Conservation (phyloP, 1,140 invertebrate genomes). For the Cardiocondyla obscurior region DNA sequence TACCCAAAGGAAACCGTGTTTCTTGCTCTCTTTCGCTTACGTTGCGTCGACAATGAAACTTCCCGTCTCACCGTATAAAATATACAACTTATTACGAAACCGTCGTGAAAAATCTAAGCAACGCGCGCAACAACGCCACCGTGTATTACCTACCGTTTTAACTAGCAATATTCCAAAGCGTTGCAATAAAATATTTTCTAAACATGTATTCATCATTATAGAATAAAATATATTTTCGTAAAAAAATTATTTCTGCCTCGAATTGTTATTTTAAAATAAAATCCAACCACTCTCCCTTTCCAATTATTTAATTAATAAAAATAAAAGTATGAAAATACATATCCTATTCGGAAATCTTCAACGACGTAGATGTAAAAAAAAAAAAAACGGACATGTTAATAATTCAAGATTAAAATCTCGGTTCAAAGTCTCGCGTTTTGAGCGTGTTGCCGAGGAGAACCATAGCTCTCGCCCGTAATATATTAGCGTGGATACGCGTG, state of each 20-base stretch:
- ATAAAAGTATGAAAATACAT: not conserved
- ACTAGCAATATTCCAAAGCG: conserved; percentile 15
- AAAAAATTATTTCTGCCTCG: not conserved
- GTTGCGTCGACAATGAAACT: conserved; percentile 56
- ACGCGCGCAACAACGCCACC: conserved; percentile 40
- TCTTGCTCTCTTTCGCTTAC: conserved; percentile 50
- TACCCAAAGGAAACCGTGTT: conserved; percentile 64
- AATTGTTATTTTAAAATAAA: not conserved
- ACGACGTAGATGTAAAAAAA: not conserved
- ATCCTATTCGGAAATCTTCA: not conserved
- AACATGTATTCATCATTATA: not conserved
- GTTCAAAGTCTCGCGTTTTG: not conserved
- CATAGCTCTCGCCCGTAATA: conserved; percentile 1
- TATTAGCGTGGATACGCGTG: conserved; percentile 14
- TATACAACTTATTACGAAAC: conserved; percentile 24
- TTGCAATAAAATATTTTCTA: not conserved
- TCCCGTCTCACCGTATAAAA: conserved; percentile 47
- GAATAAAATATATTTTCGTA: not conserved
- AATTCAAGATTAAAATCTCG: not conserved
- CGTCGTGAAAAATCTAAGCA: conserved; percentile 13
- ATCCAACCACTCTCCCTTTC: not conserved
- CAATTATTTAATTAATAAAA: not conserved
- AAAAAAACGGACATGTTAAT: not conserved
- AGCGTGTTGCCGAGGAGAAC: not conserved
- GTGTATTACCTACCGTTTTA: conserved; percentile 10